Percentiles rank a stretch among this genome's conserved stretches.
phyloP scores from a whole-genome alignment of 30 jellyfish, hydroid and myxozoan species.

The Chironex yamaguchii region DNA sequence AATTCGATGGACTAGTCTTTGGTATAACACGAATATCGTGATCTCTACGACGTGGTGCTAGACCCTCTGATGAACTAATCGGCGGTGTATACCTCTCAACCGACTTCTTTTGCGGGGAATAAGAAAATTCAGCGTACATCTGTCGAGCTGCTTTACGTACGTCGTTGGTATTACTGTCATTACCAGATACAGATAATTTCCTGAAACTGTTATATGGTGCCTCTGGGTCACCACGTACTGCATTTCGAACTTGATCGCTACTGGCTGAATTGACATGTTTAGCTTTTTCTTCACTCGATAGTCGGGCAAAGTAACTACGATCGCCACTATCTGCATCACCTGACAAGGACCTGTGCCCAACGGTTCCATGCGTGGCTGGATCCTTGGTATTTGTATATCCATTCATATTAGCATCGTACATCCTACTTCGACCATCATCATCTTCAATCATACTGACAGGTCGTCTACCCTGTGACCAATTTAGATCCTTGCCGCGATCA shows the following conservation, averaged over 20 bases:
- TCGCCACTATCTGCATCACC: background rate
- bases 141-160: constrained; percentile 57
- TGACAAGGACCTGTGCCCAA: background rate
- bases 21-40: constrained; percentile 68
- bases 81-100: background rate
- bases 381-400: background rate
- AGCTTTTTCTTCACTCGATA: constrained; percentile 50
- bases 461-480: background rate
- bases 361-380: background rate
- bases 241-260: constrained; percentile 8
- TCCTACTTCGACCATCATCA: background rate
- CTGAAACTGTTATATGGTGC: constrained; percentile 53
- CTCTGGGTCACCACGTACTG: constrained; percentile 39
- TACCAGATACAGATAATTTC: constrained; percentile 3
- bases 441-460: background rate
- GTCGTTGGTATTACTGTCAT: constrained; percentile 10
- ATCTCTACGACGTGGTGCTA: constrained; percentile 38
- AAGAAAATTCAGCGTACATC: constrained; percentile 79
- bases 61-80: background rate
- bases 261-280: constrained; percentile 54
- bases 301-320: constrained; percentile 11
- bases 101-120: constrained; percentile 57
- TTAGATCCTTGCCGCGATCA: background rate
- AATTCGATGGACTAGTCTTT: constrained; percentile 24
- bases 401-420: background rate